These are phyloP conservation scores for Mycetomoellerius zeteki DNA, from an alignment of 1,140 invertebrate species.

Conservation along the genomic window DNA sequence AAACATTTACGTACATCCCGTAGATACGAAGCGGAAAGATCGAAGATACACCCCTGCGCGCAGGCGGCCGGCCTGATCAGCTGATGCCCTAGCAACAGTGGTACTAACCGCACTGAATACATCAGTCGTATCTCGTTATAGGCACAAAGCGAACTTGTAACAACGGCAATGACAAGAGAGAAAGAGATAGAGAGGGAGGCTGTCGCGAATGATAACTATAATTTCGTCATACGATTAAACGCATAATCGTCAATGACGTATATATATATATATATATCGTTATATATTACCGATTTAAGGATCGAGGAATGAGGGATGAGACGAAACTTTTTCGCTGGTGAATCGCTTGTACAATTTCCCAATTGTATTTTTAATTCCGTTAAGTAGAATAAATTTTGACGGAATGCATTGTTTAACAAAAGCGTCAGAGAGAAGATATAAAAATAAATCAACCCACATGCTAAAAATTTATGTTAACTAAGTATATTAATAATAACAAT, in stretches of 20 bases:
- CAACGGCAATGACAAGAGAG: slow-evolving; percentile 17
- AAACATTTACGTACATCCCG: neutral
- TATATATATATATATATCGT: too few relatives aligned
- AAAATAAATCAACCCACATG: neutral
- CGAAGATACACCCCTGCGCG: slow-evolving; percentile 64
- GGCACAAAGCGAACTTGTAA: slow-evolving; percentile 59
- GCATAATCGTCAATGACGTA: slow-evolving; percentile 23
- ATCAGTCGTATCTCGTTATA: slow-evolving; percentile 77
- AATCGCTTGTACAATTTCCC: neutral
- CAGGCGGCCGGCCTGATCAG: slow-evolving; percentile 82
- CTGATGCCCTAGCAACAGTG: slow-evolving; percentile 86
- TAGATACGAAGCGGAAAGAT: neutral
- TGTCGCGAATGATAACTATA: neutral
- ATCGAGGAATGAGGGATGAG: neutral
- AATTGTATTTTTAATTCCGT: neutral
- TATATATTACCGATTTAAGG: slow-evolving; percentile 26
- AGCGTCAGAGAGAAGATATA: neutral
- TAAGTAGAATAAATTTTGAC: neutral
- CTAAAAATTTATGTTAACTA: neutral
- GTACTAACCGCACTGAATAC: slow-evolving; percentile 84
- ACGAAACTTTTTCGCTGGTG: neutral
- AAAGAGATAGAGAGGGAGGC: neutral
- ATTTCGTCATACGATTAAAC: slow-evolving; percentile 50
- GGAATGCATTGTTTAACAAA: neutral
- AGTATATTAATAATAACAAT: neutral